Conservation (phyloP, 2,113 vertebrate species). For the Prietella phreatophila region DNA sequence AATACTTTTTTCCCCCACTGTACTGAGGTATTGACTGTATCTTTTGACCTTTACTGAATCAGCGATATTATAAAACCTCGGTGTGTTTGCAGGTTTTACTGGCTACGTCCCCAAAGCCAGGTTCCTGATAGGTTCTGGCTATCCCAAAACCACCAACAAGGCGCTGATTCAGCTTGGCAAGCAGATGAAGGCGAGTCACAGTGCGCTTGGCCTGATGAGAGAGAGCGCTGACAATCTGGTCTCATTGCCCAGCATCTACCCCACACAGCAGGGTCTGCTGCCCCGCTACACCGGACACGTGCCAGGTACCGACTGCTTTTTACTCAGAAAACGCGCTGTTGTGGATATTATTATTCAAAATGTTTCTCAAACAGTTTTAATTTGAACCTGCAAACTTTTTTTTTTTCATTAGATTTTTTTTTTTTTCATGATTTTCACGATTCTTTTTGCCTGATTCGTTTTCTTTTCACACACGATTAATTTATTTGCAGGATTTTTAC, state of each 20-base stretch:
- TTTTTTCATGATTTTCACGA: too few relatives aligned
- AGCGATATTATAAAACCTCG: background rate
- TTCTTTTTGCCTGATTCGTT: too few relatives aligned
- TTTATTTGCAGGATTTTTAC: too few relatives aligned
- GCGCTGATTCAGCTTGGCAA: slow-evolving; percentile 70
- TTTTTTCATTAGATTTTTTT: too few relatives aligned
- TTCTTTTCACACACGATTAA: too few relatives aligned
- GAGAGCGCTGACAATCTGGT: slow-evolving; percentile 30
- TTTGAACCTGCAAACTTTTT: background rate
- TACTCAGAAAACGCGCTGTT: background rate
- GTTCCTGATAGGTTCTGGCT: slow-evolving; percentile 69
- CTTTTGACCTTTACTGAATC: background rate
- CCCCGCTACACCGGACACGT: slow-evolving; percentile 77
- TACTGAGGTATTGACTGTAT: background rate
- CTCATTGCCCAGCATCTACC: slow-evolving; percentile 56
- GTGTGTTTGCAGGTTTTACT: slow-evolving; percentile 67
- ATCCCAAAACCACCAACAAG: slow-evolving; percentile 66
- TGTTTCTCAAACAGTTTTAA: background rate
- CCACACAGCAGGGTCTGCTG: slow-evolving; percentile 63
- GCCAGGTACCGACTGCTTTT: slow-evolving; percentile 68
- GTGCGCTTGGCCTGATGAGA: background rate
- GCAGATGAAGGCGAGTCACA: slow-evolving; percentile 45
- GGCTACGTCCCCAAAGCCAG: slow-evolving; percentile 68
- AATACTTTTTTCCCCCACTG: too few relatives aligned
- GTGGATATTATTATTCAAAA: background rate